Conservation (phyloP, 2,888 invertebrate species). For the Erebia epiphron region DNA sequence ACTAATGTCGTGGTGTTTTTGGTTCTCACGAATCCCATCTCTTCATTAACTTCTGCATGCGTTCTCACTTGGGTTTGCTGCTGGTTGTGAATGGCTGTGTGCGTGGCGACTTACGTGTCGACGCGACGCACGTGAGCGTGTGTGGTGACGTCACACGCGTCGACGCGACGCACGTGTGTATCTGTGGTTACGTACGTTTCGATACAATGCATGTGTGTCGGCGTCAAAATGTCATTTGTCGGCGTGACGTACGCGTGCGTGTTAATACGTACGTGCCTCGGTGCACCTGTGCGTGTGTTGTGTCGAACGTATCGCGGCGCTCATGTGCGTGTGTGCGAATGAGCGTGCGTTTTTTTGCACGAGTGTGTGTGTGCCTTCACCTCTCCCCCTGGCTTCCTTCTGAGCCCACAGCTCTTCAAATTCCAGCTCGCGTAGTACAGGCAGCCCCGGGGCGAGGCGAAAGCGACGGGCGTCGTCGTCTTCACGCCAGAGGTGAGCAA, state of each 20-base stretch:
- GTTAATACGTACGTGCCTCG: background rate
- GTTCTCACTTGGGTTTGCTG: slow-evolving; percentile 56
- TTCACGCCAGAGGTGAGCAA: slow-evolving; percentile 72
- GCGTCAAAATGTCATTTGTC: background rate
- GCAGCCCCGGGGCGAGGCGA: slow-evolving; percentile 68
- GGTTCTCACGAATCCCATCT: slow-evolving; percentile 61
- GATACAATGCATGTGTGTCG: background rate
- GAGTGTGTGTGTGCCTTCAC: slow-evolving; percentile 47
- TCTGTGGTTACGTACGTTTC: slow-evolving; percentile 37
- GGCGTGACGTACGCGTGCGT: no score
- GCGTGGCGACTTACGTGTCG: slow-evolving; percentile 40
- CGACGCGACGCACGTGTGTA: slow-evolving; percentile 41
- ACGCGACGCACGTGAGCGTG: slow-evolving; percentile 37
- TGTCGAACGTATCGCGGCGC: slow-evolving; percentile 38
- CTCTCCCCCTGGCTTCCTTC: slow-evolving; percentile 58
- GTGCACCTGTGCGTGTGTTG: slow-evolving; percentile 30
- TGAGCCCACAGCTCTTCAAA: slow-evolving; percentile 81
- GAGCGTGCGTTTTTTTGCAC: background rate
- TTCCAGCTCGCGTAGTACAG: slow-evolving; percentile 81
- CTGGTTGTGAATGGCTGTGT: slow-evolving; percentile 46
- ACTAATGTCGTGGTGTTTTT: slow-evolving; percentile 69
- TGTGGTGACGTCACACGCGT: slow-evolving; percentile 40
- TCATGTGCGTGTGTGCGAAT: slow-evolving; percentile 38
- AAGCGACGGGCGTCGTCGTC: slow-evolving; percentile 74
- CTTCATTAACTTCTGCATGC: slow-evolving; percentile 65